phyloP scores from a whole-genome alignment of 37 sponge, comb jelly and placozoan species.

The Spongia lamella region DNA sequence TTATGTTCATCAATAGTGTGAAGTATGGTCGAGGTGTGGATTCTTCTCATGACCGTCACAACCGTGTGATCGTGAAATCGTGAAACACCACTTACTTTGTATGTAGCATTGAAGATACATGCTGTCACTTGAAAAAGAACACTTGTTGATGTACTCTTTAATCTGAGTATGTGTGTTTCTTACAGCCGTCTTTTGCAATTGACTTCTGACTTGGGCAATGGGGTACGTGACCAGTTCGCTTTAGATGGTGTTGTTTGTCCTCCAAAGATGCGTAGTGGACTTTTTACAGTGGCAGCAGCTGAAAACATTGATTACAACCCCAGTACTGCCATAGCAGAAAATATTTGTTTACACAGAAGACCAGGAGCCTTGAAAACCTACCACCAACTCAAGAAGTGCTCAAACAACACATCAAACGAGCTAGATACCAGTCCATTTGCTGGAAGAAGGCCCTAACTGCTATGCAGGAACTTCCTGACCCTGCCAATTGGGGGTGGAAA shows the following conservation, averaged over 20 bases:
- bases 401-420: constrained; percentile 2
- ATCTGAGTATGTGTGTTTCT: too few species aligned
- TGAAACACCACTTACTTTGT: constrained; percentile 46
- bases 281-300: constrained; percentile 16
- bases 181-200: constrained; percentile 33
- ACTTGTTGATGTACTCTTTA: constrained; percentile 23
- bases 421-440: constrained; percentile 11
- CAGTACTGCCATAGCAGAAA: constrained; percentile 13
- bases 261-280: constrained; percentile 4
- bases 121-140: constrained; percentile 32
- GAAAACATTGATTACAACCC: constrained; percentile 31
- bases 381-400: constrained; percentile 15
- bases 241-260: constrained; percentile 19
- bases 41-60: constrained; percentile 1
- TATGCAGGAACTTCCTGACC: constrained; percentile 8
- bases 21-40: not conserved
- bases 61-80: too few species aligned
- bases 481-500: constrained; percentile 19
- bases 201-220: constrained; percentile 21
- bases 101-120: constrained; percentile 19
- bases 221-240: constrained; percentile 5
- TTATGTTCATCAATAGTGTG: constrained; percentile 11
- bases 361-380: constrained; percentile 8
- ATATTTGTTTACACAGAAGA: too few species aligned
- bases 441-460: constrained; percentile 8